These are phyloP conservation scores for Nipponacmea schrenckii DNA, from an alignment of 2,888 invertebrate species.

Conservation along the genomic window DNA sequence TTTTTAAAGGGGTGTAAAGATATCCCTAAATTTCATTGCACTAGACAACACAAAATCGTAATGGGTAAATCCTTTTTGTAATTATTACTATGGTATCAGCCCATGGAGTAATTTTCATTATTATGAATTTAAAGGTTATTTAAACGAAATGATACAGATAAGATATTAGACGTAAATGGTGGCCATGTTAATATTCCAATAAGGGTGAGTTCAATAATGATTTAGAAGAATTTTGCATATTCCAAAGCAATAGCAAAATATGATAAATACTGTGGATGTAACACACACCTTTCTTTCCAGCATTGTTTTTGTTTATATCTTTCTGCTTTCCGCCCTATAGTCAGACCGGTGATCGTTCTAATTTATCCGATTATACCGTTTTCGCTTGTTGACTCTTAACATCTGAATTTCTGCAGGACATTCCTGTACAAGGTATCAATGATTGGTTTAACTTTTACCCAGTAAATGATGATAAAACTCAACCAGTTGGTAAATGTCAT, in stretches of 20 bases:
- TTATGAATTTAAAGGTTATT: neutral
- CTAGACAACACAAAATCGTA: too few species aligned
- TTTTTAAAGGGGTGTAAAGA: too few species aligned
- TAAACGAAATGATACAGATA: neutral
- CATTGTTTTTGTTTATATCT: neutral
- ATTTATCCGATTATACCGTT: too few species aligned
- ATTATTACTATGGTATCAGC: too few species aligned
- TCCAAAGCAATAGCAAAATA: neutral
- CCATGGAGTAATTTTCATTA: too few species aligned
- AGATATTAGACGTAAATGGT: constrained; percentile 24
- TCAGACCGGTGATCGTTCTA: too few species aligned
- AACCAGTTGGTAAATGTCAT: constrained; percentile 47
- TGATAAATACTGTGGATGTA: too few species aligned
- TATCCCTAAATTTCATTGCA: too few species aligned
- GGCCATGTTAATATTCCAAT: constrained; percentile 42
- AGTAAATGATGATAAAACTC: constrained; percentile 29
- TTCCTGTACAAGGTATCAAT: constrained; percentile 51
- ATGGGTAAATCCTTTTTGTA: too few species aligned
- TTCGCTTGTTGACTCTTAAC: too few species aligned
- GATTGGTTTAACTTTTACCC: constrained; percentile 52
- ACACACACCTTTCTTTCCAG: too few species aligned
- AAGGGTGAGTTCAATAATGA: constrained; percentile 32
- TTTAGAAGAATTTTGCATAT: neutral
- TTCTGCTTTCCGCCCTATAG: too few species aligned
- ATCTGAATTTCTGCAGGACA: constrained; percentile 42